Conservation (phyloP, 1,140 invertebrate genomes). For the Bombus waltoni region DNA sequence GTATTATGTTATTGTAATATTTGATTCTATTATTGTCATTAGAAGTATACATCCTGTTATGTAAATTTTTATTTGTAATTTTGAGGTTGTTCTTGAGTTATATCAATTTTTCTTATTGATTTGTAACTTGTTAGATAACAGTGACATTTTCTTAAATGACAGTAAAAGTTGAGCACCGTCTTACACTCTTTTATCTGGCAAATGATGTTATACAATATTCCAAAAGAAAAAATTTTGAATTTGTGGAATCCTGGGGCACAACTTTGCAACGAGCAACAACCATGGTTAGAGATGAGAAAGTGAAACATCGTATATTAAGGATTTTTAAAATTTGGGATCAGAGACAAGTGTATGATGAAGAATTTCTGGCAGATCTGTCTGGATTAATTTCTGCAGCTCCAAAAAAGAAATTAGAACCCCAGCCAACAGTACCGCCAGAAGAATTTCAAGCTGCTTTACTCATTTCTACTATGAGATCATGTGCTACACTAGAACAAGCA, state of each 20-base stretch:
- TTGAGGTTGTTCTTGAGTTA: not conserved
- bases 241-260: constrained; percentile 95
- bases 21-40: not conserved
- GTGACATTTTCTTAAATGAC: constrained; percentile 45
- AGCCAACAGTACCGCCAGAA: constrained; percentile 82
- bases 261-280: constrained; percentile 95
- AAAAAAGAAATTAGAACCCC: constrained; percentile 86
- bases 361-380: constrained; percentile 92
- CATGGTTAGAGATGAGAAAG: constrained; percentile 95
- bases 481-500: constrained; percentile 81
- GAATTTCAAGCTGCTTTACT: constrained; percentile 81
- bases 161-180: constrained; percentile 92
- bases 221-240: constrained; percentile 94
- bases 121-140: not conserved
- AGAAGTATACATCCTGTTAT: not conserved
- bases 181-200: constrained; percentile 96
- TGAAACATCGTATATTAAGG: constrained; percentile 91
- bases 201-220: constrained; percentile 98
- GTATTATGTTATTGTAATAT: not conserved
- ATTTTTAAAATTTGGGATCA: constrained; percentile 98
- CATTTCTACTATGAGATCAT: constrained; percentile 83
- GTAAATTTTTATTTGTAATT: not conserved
- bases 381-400: constrained; percentile 90
- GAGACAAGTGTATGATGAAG: constrained; percentile 92
- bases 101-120: not conserved